phyloP scores from a whole-genome alignment of 2,888 invertebrate genomes.

The Rutpela maculata region DNA sequence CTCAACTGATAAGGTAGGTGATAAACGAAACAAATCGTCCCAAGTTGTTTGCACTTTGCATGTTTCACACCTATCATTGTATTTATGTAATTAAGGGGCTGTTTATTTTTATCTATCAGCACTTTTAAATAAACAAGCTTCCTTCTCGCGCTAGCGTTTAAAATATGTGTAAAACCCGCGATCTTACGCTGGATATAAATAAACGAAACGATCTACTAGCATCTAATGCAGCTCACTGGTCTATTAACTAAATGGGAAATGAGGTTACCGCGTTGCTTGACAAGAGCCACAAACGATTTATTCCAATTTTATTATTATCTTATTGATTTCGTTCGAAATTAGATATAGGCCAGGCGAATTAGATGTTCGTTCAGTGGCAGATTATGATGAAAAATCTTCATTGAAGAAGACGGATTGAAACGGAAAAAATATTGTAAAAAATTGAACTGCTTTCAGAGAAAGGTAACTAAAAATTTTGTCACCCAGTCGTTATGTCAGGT shows the following conservation, averaged over 20 bases:
- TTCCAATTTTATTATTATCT: background rate
- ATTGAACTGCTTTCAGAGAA: no score
- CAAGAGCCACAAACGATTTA: background rate
- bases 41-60: background rate
- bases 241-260: constrained; percentile 16
- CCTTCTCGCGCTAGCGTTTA: constrained; percentile 8
- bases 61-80: constrained; percentile 37
- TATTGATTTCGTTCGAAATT: background rate
- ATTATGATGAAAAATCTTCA: no score
- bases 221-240: constrained; percentile 9
- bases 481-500: no score
- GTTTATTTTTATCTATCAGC: constrained; percentile 49
- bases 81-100: constrained; percentile 49
- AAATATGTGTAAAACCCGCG: background rate
- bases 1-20: constrained; percentile 20
- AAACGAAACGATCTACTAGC: background rate
- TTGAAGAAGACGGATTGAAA: no score
- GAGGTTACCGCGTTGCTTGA: background rate
- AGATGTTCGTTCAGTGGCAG: no score
- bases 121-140: constrained; percentile 46
- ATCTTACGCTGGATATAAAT: constrained; percentile 15
- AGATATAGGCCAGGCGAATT: background rate
- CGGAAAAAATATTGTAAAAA: no score
- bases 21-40: background rate
- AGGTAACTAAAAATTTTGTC: no score